Conservation (phyloP, 2,888 invertebrate genomes). For the Syritta pipiens region DNA sequence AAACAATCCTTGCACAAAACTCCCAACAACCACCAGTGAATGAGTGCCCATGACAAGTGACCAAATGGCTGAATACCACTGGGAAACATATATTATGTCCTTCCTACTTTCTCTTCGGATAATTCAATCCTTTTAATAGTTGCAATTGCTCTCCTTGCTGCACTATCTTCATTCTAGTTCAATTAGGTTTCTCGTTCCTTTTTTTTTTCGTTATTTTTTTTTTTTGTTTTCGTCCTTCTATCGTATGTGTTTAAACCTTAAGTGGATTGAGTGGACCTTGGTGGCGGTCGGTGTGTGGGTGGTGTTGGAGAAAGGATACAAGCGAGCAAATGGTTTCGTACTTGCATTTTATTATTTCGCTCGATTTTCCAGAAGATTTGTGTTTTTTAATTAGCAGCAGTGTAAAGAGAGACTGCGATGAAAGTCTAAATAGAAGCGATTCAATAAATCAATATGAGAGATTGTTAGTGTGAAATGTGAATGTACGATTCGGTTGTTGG, state of each 20-base stretch:
- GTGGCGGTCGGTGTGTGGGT: slow-evolving; percentile 11
- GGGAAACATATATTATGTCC: slow-evolving; percentile 59
- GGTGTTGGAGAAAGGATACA: not conserved
- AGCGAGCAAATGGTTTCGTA: slow-evolving; percentile 35
- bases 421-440: slow-evolving; percentile 29
- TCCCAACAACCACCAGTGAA: slow-evolving; percentile 10
- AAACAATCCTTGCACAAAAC: too few species aligned
- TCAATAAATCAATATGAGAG: slow-evolving; percentile 39
- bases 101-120: slow-evolving; percentile 61
- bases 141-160: slow-evolving; percentile 63
- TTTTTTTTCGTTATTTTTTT: not conserved
- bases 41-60: slow-evolving; percentile 64
- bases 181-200: slow-evolving; percentile 47
- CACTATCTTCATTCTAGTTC: slow-evolving; percentile 67
- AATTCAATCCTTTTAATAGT: slow-evolving; percentile 69
- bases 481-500: too few species aligned
- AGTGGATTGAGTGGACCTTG: slow-evolving; percentile 59
- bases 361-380: slow-evolving; percentile 58
- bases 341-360: slow-evolving; percentile 49
- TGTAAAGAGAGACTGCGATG: slow-evolving; percentile 19
- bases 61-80: slow-evolving; percentile 68
- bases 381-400: slow-evolving; percentile 64
- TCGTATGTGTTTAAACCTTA: slow-evolving; percentile 65
- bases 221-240: slow-evolving; percentile 14
- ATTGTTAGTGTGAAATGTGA: too few species aligned